phyloP scores from a whole-genome alignment of 2,888 invertebrate genomes.

The Tetragonula carbonaria region DNA sequence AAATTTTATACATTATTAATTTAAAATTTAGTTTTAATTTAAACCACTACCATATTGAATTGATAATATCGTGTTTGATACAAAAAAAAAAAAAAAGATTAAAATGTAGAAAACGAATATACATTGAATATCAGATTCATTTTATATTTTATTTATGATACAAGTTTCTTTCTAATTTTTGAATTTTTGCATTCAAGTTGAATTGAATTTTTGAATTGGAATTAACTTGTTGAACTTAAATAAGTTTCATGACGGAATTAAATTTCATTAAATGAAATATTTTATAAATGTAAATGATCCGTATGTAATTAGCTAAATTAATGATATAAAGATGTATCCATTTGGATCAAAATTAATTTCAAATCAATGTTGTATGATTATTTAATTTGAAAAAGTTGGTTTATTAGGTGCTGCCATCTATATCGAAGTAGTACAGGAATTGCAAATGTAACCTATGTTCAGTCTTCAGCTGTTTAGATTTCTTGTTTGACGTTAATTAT shows the following conservation, averaged over 20 bases:
- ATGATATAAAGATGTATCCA: neutral
- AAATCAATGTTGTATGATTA: neutral
- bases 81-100: no score
- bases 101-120: no score
- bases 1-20: no score
- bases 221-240: neutral
- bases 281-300: neutral
- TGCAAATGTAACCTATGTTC: conserved; percentile 7
- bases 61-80: no score
- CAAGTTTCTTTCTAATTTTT: neutral
- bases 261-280: neutral
- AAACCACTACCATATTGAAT: no score
- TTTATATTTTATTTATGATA: no score
- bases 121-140: no score
- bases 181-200: no score
- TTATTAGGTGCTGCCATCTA: conserved; percentile 25
- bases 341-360: conserved; percentile 2
- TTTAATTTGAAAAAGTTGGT: neutral
- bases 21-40: no score
- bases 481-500: conserved; percentile 53
- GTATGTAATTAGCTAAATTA: neutral
- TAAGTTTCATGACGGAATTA: neutral
- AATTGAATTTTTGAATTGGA: no score
- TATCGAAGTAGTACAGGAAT: neutral
- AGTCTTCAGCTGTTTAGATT: conserved; percentile 50